phyloP scores from a whole-genome alignment of 2,113 vertebrate genomes.

The Micromys minutus region DNA sequence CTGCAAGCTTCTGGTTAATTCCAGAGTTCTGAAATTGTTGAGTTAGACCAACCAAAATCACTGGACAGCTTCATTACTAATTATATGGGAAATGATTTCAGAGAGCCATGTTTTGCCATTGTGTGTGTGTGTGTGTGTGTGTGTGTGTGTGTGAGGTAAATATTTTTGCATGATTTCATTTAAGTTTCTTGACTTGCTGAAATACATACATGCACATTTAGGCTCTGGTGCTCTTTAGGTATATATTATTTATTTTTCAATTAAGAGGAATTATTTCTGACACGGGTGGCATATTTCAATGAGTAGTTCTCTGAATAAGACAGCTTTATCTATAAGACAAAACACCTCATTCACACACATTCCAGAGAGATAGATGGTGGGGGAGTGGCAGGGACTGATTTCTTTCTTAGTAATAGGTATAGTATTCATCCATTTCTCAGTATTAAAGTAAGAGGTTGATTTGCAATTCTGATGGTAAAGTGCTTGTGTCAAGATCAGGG shows the following conservation, averaged over 20 bases:
- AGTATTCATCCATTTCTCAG: neutral
- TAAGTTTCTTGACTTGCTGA: neutral
- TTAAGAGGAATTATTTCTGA: neutral
- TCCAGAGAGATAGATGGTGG: neutral
- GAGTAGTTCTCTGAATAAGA: neutral
- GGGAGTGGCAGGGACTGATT: neutral
- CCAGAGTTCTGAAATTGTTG: slow-evolving; percentile 18
- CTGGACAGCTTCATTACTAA: neutral
- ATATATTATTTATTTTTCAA: slow-evolving; percentile 11
- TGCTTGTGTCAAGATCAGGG: too few species aligned
- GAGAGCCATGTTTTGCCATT: neutral
- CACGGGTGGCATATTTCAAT: neutral
- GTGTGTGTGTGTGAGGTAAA: neutral
- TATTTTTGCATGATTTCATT: slow-evolving; percentile 17
- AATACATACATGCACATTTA: neutral
- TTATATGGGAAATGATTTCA: neutral
- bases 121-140: too few species aligned
- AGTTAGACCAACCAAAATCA: neutral
- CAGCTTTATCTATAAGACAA: neutral
- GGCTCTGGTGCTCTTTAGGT: neutral
- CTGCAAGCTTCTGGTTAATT: slow-evolving; percentile 27
- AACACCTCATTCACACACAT: neutral
- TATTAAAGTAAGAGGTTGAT: neutral
- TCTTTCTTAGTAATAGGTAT: neutral
- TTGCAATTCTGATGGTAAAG: neutral